Evolutionary conservation across 2,113 vertebrate genomes (phyloP).

Genomic region (Ophthalmolycus amberensis): DNA sequence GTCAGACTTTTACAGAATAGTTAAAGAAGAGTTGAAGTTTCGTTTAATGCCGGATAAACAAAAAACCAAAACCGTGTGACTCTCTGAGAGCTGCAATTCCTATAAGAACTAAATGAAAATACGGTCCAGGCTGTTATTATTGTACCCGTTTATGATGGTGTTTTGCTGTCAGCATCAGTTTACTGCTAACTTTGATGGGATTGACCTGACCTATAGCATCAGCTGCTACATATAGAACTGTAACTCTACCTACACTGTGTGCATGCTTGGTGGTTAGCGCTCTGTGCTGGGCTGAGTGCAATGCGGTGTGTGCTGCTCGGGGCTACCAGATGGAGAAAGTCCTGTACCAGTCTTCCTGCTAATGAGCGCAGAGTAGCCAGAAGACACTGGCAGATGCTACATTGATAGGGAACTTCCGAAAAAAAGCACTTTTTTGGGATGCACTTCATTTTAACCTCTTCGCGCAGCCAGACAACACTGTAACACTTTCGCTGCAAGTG

Average conservation of each 20-base stretch:
- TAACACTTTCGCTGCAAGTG: neutral
- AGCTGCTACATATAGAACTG: neutral
- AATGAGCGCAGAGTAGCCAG: constrained; percentile 65
- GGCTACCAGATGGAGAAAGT: constrained; percentile 72
- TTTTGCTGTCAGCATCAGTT: neutral
- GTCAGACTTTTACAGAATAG: neutral
- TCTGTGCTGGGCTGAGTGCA: neutral
- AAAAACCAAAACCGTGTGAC: neutral
- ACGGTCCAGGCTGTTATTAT: neutral
- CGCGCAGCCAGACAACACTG: neutral
- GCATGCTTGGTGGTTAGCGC: constrained; percentile 17
- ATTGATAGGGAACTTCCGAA: constrained; percentile 34
- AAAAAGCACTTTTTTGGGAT: constrained; percentile 31
- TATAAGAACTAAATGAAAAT: neutral
- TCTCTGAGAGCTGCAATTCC: neutral
- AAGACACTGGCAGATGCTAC: constrained; percentile 68
- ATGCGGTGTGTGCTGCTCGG: constrained; percentile 31
- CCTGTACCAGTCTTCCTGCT: constrained; percentile 53
- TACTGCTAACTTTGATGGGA: neutral
- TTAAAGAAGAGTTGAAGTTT: neutral
- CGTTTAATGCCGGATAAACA: neutral
- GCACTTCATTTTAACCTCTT: constrained; percentile 30
- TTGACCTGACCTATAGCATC: neutral
- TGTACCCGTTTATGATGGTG: neutral
- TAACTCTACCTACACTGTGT: neutral